These are phyloP conservation scores for Rhorus exstirpatorius DNA, from an alignment of 2,888 invertebrate species.

Conservation along the genomic window DNA sequence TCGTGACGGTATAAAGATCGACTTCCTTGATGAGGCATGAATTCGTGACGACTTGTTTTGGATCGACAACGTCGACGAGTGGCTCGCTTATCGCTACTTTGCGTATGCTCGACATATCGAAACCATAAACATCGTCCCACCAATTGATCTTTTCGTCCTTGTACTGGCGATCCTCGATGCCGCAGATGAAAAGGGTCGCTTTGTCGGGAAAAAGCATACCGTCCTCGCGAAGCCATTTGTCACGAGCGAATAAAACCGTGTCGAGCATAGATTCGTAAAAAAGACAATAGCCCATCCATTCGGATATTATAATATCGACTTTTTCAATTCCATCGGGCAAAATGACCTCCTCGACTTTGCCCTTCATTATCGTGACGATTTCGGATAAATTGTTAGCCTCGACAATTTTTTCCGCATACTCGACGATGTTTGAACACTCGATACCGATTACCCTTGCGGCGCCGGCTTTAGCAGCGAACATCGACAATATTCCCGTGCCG, in stretches of 20 bases:
- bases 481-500: slow-evolving; percentile 99
- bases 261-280: slow-evolving; percentile 99
- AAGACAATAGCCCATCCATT: slow-evolving; percentile 95
- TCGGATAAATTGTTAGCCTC: slow-evolving; percentile 93
- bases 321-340: slow-evolving; percentile 95
- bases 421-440: slow-evolving; percentile 99
- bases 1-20: slow-evolving; percentile 98
- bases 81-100: slow-evolving; percentile 99
- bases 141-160: slow-evolving; percentile 99
- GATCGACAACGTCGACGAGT: slow-evolving; percentile 99
- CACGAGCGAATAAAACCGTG: slow-evolving; percentile 98
- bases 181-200: slow-evolving; percentile 97
- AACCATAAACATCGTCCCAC: slow-evolving; percentile 99
- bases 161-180: slow-evolving; percentile 98
- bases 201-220: slow-evolving; percentile 97
- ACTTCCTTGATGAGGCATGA: slow-evolving; percentile 98
- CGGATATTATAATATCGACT: slow-evolving; percentile 96
- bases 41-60: slow-evolving; percentile 99
- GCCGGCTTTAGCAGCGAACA: slow-evolving; percentile 99
- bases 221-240: slow-evolving; percentile 97
- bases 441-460: slow-evolving; percentile 98
- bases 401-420: slow-evolving; percentile 98
- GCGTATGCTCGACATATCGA: slow-evolving; percentile 99
- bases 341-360: slow-evolving; percentile 97
- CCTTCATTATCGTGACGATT: slow-evolving; percentile 94